phyloP scores from a whole-genome alignment of 2,113 vertebrate genomes.

The Apeltes quadracus region DNA sequence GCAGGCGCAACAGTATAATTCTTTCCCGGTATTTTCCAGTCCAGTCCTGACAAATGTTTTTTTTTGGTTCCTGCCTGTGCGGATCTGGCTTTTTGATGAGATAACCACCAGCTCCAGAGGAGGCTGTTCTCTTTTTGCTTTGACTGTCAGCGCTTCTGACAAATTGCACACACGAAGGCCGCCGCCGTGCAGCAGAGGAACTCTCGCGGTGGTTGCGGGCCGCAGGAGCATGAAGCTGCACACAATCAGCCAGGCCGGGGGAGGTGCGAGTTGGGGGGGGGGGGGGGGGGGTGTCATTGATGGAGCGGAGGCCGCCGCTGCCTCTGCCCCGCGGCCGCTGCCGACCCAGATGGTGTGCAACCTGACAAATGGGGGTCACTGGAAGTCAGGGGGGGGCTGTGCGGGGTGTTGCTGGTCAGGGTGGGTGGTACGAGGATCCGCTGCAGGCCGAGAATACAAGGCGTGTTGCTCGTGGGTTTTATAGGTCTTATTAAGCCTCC shows the following conservation, averaged over 20 bases:
- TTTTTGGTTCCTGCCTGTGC: not conserved
- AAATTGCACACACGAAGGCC: not conserved
- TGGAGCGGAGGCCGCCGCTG: conserved; percentile 37
- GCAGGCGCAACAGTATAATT: not conserved
- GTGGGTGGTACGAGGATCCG: conserved; percentile 55
- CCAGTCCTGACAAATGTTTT: not conserved
- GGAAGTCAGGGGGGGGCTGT: conserved; percentile 55
- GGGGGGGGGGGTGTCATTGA: conserved; percentile 37
- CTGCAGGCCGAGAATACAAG: not conserved
- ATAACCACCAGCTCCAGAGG: not conserved
- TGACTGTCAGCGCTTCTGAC: conserved; percentile 5
- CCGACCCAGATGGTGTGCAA: conserved; percentile 61
- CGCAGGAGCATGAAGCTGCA: not conserved
- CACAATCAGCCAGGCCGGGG: not conserved
- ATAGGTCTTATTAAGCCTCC: too few relatives aligned
- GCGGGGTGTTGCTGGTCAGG: conserved; percentile 33
- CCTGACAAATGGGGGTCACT: conserved; percentile 65
- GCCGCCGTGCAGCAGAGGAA: not conserved
- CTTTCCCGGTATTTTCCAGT: not conserved
- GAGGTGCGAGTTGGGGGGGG: too few relatives aligned
- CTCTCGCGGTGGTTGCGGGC: not conserved
- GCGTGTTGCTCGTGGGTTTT: too few relatives aligned
- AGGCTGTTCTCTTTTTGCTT: not conserved
- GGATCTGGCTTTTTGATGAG: conserved; percentile 10
- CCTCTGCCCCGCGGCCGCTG: conserved; percentile 2